Percentiles rank a stretch among this genome's conserved stretches.
Conservation (phyloP, 1,140 invertebrate species). For the Gonioctena quinquepunctata region DNA sequence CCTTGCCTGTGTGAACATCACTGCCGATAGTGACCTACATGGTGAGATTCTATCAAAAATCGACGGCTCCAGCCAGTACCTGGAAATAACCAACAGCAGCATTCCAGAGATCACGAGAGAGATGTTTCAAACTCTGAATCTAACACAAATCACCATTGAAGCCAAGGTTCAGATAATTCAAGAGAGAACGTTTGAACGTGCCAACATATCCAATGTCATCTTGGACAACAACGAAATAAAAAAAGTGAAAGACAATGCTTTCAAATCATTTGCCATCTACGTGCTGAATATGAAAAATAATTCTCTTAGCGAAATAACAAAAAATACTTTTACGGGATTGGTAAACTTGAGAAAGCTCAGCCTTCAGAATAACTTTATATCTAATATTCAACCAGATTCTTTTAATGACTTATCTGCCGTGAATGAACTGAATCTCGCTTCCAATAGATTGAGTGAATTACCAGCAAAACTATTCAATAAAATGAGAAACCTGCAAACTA, state of each 20-base stretch:
- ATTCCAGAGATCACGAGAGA: slow-evolving; percentile 6
- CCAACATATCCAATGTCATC: slow-evolving; percentile 1
- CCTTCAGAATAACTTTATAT: slow-evolving; percentile 16
- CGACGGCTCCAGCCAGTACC: neutral
- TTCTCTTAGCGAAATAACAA: neutral
- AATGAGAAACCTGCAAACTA: neutral
- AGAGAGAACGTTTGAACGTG: slow-evolving; percentile 1
- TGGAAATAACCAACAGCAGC: slow-evolving; percentile 16
- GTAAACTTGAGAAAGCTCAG: slow-evolving; percentile 1
- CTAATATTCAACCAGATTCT: neutral
- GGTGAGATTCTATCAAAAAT: neutral
- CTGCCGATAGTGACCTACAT: neutral
- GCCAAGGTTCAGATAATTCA: slow-evolving; percentile 18
- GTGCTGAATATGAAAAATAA: neutral
- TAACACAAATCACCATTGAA: slow-evolving; percentile 6
- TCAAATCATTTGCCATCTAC: neutral
- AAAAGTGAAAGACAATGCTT: slow-evolving; percentile 1
- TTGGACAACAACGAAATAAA: slow-evolving; percentile 13
- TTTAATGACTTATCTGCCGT: slow-evolving; percentile 1
- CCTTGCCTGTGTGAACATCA: neutral
- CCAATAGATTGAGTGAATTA: slow-evolving; percentile 5
- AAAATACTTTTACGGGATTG: neutral
- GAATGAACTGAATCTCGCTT: slow-evolving; percentile 10
- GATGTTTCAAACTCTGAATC: slow-evolving; percentile 4
- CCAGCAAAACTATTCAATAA: neutral